Percentiles rank a stretch among this genome's conserved stretches.
phyloP scores from a whole-genome alignment of 2,888 invertebrate species.

The Drosophila quinaria region DNA sequence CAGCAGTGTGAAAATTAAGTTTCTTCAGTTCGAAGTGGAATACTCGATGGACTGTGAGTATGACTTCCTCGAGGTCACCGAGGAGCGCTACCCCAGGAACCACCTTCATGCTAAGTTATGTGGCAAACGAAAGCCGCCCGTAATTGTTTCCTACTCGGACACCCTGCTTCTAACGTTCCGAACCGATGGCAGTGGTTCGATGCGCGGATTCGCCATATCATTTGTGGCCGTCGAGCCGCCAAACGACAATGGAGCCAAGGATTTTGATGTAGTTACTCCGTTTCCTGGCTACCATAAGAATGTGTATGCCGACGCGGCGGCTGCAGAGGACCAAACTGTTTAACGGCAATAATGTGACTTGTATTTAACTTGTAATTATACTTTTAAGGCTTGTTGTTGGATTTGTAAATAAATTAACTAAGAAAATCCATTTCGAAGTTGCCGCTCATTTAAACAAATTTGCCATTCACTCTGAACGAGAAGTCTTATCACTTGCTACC shows the following conservation, averaged over 20 bases:
- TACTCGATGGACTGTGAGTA: slow-evolving; percentile 96
- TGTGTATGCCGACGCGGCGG: slow-evolving; percentile 69
- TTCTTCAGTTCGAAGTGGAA: slow-evolving; percentile 91
- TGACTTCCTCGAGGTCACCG: slow-evolving; percentile 96
- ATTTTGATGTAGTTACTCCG: slow-evolving; percentile 83
- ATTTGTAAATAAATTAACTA: slow-evolving; percentile 60
- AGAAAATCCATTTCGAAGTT: neutral
- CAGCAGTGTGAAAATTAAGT: slow-evolving; percentile 93
- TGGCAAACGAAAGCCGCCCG: slow-evolving; percentile 93
- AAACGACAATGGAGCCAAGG: slow-evolving; percentile 84
- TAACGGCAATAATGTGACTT: slow-evolving; percentile 31
- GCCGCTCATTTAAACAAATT: neutral
- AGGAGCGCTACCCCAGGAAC: slow-evolving; percentile 89
- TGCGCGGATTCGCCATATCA: slow-evolving; percentile 96
- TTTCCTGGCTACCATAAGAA: slow-evolving; percentile 85
- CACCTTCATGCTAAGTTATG: slow-evolving; percentile 93
- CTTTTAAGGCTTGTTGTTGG: slow-evolving; percentile 30
- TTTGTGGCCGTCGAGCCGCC: slow-evolving; percentile 91
- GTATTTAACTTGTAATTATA: slow-evolving; percentile 6
- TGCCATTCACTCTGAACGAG: slow-evolving; percentile 23
- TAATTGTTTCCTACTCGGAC: slow-evolving; percentile 95
- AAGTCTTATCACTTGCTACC: neutral
- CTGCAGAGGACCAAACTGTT: slow-evolving; percentile 5
- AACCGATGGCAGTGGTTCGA: slow-evolving; percentile 95
- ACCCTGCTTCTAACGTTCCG: slow-evolving; percentile 94